Evolutionary conservation across 2,797 vertebrate genomes (phyloP).

Genomic region (Merluccius polli): DNA sequence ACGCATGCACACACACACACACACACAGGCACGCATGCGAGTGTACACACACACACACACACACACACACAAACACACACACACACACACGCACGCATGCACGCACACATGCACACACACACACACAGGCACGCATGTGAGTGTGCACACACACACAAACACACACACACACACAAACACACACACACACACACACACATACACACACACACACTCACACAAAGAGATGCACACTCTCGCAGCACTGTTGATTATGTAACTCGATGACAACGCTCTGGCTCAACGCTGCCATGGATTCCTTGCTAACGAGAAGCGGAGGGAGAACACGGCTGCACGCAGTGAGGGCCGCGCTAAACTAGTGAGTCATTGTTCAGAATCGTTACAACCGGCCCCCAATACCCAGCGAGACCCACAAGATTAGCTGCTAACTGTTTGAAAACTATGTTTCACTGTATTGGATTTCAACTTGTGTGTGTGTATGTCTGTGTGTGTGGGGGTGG

Average conservation of each 20-base stretch:
- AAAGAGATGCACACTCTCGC: constrained; percentile 28
- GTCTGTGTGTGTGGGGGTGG: constrained; percentile 16
- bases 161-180: too few species aligned
- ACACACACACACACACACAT: too few species aligned
- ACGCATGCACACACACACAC: constrained; percentile 13
- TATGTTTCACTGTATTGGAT: constrained; percentile 51
- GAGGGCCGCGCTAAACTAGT: constrained; percentile 57
- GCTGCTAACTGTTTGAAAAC: constrained; percentile 40
- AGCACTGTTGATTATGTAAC: constrained; percentile 63
- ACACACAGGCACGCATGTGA: too few species aligned
- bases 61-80: constrained; percentile 12
- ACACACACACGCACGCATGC: constrained; percentile 37
- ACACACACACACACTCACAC: neutral
- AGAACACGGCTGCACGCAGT: constrained; percentile 61
- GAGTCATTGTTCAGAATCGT: constrained; percentile 67
- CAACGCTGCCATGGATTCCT: constrained; percentile 64
- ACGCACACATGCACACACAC: constrained; percentile 21
- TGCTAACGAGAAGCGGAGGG: constrained; percentile 67
- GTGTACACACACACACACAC: neutral
- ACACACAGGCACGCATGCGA: constrained; percentile 6
- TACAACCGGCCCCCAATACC: constrained; percentile 39
- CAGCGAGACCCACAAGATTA: constrained; percentile 50
- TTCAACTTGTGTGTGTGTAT: constrained; percentile 30
- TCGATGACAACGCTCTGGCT: constrained; percentile 67
- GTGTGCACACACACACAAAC: constrained; percentile 12